These are phyloP conservation scores for Danio jaintianensis DNA, from an alignment of 2,797 vertebrate genomes.

Conservation along the genomic window DNA sequence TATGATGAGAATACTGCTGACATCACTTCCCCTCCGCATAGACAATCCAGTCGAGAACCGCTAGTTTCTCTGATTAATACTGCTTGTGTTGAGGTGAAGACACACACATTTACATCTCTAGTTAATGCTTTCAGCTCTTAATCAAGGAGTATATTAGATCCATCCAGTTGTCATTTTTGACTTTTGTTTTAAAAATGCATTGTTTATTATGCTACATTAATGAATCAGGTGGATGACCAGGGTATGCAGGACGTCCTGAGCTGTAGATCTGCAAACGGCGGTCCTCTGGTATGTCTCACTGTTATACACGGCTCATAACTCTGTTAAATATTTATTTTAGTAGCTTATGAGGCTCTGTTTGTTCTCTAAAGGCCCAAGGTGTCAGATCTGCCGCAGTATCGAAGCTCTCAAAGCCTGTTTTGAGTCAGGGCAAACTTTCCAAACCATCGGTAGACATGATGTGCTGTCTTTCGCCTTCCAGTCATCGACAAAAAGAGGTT, in stretches of 20 bases:
- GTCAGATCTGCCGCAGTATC: not conserved
- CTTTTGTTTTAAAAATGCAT: too few relatives aligned
- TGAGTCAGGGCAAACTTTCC: slow-evolving; percentile 26
- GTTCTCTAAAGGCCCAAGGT: slow-evolving; percentile 48
- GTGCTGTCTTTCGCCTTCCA: slow-evolving; percentile 52
- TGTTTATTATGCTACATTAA: not conserved
- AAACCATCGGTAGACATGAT: slow-evolving; percentile 30
- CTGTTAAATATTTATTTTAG: not conserved
- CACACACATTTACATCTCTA: not conserved
- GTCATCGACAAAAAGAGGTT: not conserved
- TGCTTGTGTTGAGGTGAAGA: slow-evolving; percentile 62
- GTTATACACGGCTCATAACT: too few relatives aligned
- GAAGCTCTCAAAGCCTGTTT: not conserved
- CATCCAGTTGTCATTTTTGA: not conserved
- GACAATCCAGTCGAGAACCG: slow-evolving; percentile 3
- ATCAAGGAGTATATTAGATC: not conserved
- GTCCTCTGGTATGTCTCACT: slow-evolving; percentile 43
- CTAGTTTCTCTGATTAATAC: slow-evolving; percentile 57
- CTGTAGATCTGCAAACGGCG: not conserved
- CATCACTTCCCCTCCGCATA: slow-evolving; percentile 17
- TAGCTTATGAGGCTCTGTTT: not conserved
- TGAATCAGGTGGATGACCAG: slow-evolving; percentile 36
- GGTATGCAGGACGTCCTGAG: slow-evolving; percentile 29
- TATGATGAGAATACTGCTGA: slow-evolving; percentile 19
- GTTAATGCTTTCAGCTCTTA: not conserved